Conservation (phyloP, 2,797 vertebrate species). For the Trachurus trachurus region DNA sequence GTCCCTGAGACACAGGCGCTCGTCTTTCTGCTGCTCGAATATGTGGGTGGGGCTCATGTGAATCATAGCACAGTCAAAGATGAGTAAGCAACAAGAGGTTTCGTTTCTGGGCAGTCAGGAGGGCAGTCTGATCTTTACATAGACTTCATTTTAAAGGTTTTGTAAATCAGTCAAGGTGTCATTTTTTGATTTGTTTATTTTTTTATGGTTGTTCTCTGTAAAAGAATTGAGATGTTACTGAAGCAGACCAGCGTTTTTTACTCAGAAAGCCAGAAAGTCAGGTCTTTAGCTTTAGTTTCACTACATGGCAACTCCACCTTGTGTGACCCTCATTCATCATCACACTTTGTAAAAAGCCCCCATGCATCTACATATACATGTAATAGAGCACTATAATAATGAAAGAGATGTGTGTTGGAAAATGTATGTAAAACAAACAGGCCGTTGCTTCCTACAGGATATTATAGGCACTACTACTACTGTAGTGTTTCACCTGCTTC, state of each 20-base stretch:
- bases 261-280: neutral
- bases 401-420: neutral
- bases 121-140: neutral
- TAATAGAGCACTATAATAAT: neutral
- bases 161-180: neutral
- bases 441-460: neutral
- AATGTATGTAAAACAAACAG: neutral
- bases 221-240: neutral
- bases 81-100: conserved; percentile 45
- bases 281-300: neutral
- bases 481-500: neutral
- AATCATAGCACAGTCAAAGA: conserved; percentile 50
- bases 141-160: neutral
- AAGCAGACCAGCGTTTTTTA: neutral
- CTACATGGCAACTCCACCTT: neutral
- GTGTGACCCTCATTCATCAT: neutral
- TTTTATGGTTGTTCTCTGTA: neutral
- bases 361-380: neutral
- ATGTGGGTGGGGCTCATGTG: conserved; percentile 18
- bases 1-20: conserved; percentile 37
- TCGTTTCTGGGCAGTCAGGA: neutral
- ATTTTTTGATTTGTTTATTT: conserved; percentile 13
- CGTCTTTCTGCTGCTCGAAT: conserved; percentile 18
- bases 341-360: neutral
- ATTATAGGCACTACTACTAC: neutral